These are phyloP conservation scores for Drosophila pandora DNA, from an alignment of 1,140 invertebrate species.

Conservation along the genomic window DNA sequence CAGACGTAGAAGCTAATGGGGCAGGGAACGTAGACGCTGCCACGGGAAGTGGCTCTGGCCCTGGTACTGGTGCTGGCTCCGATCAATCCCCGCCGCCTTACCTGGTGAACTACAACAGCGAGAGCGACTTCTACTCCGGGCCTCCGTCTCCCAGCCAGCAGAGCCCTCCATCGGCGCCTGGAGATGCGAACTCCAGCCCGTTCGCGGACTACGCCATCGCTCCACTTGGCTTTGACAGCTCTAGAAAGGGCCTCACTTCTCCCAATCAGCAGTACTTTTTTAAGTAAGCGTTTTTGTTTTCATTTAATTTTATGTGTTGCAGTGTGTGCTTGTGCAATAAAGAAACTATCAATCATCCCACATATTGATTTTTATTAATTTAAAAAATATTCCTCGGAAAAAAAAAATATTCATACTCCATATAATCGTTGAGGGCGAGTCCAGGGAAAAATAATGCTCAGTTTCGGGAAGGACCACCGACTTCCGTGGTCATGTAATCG, in stretches of 20 bases:
- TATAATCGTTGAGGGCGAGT: no score
- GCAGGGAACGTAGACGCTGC: background rate
- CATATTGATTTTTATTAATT: background rate
- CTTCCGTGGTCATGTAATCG: no score
- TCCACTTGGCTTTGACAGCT: conserved; percentile 2
- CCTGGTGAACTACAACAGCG: conserved; percentile 37
- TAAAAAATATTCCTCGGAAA: no score
- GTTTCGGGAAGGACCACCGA: no score
- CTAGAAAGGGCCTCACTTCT: background rate
- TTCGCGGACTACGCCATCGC: conserved; percentile 1
- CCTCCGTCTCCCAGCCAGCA: background rate
- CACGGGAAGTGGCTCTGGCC: background rate
- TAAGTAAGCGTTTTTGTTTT: conserved; percentile 26
- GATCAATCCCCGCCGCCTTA: conserved; percentile 18
- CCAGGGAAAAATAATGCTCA: no score
- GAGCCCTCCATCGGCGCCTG: background rate
- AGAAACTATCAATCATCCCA: background rate
- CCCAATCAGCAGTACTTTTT: conserved; percentile 37
- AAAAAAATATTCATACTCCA: no score
- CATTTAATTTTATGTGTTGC: conserved; percentile 12
- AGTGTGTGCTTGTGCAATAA: conserved; percentile 11
- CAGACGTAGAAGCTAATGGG: background rate
- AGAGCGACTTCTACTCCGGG: conserved; percentile 9
- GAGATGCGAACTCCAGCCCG: background rate
- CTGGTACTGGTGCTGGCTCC: conserved; percentile 5